These are phyloP conservation scores for Toxotes chatareus DNA, from an alignment of 2,113 vertebrate genomes.

Conservation along the genomic window DNA sequence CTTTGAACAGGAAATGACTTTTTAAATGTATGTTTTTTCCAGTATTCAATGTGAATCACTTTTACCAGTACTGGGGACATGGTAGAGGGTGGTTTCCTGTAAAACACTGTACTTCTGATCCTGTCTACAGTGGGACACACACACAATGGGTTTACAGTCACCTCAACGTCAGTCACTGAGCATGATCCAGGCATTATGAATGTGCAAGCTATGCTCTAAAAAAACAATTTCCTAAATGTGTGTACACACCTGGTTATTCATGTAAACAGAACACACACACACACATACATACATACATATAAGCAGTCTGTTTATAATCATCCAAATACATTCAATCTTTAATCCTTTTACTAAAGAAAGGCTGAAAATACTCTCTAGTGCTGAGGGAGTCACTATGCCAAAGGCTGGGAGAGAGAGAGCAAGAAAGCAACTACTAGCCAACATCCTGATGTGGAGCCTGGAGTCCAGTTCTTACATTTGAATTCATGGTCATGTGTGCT, in stretches of 20 bases:
- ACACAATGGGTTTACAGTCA: constrained; percentile 16
- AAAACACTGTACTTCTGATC: constrained; percentile 23
- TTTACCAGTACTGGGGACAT: constrained; percentile 53
- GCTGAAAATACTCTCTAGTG: constrained; percentile 15
- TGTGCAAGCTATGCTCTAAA: constrained; percentile 12
- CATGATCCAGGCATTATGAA: constrained; percentile 17
- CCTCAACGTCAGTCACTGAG: constrained; percentile 7
- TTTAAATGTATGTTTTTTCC: constrained; percentile 67
- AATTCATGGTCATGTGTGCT: constrained; percentile 77
- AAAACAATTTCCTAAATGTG: constrained; percentile 8
- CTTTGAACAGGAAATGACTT: constrained; percentile 66
- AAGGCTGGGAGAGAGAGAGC: constrained; percentile 17
- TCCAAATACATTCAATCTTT: constrained; percentile 23
- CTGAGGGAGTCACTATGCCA: constrained; percentile 13
- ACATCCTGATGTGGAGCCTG: constrained; percentile 61
- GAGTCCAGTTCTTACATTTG: constrained; percentile 67
- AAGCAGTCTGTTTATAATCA: constrained; percentile 50
- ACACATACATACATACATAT: background rate
- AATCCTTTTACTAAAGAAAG: constrained; percentile 28
- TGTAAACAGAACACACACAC: background rate
- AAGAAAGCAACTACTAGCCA: constrained; percentile 37
- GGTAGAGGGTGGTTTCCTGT: constrained; percentile 37
- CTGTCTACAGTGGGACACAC: background rate
- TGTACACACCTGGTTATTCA: constrained; percentile 11
- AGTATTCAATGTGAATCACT: constrained; percentile 72